Evolutionary conservation across 1,140 invertebrate genomes (phyloP).

Genomic region (Formica selysi): DNA sequence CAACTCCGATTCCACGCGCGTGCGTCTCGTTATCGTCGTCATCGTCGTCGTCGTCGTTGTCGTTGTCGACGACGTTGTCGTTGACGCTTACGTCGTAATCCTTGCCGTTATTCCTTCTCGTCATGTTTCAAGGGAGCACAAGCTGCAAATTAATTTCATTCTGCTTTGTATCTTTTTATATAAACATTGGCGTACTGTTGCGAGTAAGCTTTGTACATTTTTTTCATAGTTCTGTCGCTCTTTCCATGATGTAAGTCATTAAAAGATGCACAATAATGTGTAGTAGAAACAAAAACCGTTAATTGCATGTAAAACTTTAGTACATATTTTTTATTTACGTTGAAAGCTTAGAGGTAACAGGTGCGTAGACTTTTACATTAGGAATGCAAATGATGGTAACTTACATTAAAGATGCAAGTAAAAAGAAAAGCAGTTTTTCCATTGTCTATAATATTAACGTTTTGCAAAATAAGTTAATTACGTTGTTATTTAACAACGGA

Average conservation of each 20-base stretch:
- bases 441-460: not conserved
- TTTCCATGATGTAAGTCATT: conserved; percentile 20
- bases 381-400: conserved; percentile 7
- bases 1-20: conserved; percentile 79
- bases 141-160: conserved; percentile 54
- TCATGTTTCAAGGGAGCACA: conserved; percentile 51
- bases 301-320: conserved; percentile 36
- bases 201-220: conserved; percentile 21
- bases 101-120: conserved; percentile 48
- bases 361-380: not conserved
- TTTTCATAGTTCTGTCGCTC: conserved; percentile 15
- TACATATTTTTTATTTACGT: conserved; percentile 30
- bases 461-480: not conserved
- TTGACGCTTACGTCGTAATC: conserved; percentile 52
- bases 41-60: conserved; percentile 39
- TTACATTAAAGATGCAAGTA: not conserved
- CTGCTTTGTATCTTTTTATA: conserved; percentile 38
- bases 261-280: not conserved
- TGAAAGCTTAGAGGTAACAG: conserved; percentile 16
- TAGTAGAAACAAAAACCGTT: conserved; percentile 15
- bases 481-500: conserved; percentile 16
- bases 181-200: not conserved
- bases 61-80: conserved; percentile 23
- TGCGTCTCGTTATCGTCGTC: conserved; percentile 70
- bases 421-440: not conserved